These are phyloP conservation scores for Poecilia wingei DNA, from an alignment of 2,797 vertebrate genomes.

Conservation along the genomic window DNA sequence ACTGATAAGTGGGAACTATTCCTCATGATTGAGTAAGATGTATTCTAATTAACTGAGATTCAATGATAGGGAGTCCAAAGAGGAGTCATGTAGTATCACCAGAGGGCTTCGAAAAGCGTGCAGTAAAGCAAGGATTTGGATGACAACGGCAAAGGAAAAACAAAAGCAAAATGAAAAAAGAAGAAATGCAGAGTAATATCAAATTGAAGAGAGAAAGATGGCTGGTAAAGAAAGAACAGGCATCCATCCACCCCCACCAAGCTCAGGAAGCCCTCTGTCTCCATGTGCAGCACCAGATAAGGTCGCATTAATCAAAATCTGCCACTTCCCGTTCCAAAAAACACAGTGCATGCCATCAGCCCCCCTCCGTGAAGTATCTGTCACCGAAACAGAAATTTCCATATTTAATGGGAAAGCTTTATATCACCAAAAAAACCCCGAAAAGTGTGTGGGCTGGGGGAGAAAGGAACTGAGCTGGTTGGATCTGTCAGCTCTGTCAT, in stretches of 20 bases:
- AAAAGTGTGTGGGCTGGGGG: conserved; percentile 86
- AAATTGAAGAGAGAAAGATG: conserved; percentile 43
- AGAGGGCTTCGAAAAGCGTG: conserved; percentile 60
- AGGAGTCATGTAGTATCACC: conserved; percentile 71
- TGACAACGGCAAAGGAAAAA: conserved; percentile 32
- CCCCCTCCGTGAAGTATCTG: conserved; percentile 84
- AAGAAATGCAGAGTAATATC: conserved; percentile 33
- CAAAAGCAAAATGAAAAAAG: conserved; percentile 12
- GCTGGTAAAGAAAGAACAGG: conserved; percentile 52
- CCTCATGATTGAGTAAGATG: not conserved
- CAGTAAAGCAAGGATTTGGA: conserved; percentile 28
- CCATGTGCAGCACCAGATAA: conserved; percentile 86
- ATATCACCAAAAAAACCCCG: conserved; percentile 82
- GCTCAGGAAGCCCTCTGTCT: conserved; percentile 74
- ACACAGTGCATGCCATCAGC: conserved; percentile 75
- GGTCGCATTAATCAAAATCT: conserved; percentile 84
- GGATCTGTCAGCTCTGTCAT: conserved; percentile 70
- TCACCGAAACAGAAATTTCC: conserved; percentile 93
- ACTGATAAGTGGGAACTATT: not conserved
- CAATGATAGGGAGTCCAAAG: not conserved
- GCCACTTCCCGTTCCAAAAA: conserved; percentile 75
- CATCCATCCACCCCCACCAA: conserved; percentile 74
- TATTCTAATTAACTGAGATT: not conserved
- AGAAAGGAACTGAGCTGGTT: conserved; percentile 81
- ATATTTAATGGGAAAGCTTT: conserved; percentile 95